Base-by-base conservation (phyloP, 2,113 vertebrate genomes). In the Apteryx mantelli region DNA sequence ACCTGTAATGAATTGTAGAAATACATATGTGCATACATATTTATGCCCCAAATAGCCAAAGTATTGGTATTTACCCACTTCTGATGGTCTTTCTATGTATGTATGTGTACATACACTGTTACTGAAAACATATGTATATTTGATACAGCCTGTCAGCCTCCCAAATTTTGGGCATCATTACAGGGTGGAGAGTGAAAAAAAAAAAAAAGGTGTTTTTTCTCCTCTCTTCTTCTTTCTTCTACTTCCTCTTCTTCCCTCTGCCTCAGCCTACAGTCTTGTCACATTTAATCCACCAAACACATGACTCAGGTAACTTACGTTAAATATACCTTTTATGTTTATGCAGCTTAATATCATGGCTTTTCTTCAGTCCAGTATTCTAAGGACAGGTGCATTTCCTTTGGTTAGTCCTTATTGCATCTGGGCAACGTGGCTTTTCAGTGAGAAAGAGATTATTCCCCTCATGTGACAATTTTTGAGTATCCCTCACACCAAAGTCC, bases 301-400 rank as follows among this genome's bases (percentile, higher is more conserved):
- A 46, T 46, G 30, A 32, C 3, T 55, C 50, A 40, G 17, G 26
- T 66, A 68, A 24, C 13, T 71, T 83, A 3, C 9, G 52, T 17
- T 52, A 19, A 66, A 66, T 56, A 40, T 14, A 50, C 9, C 1
- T 65, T 76, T 36, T 30, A 75, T 3, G 21, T 36, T 46, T 61
- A 52, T 38, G 15, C 7, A 66, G 7, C 25, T 82, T 89, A 40
- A 32, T 86, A 56, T 5, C 18, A 48, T 11, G 66, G 3, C 4
- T 82, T 82, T 74, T 88, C 7, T 21, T 85, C 40, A 40, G 20
- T 9, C 6, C 22, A 25, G 3, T 26, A 46, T 70, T 20, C 32
- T 28, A 44, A 75, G 70, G 55, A 2, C 6, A 20, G 0, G 8
- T 36, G 3, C 0, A n/a, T 82, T 88, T 88, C 8, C 3, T 81